phyloP scores from a whole-genome alignment of 1,140 invertebrate genomes.

The Scylla paramamosain region DNA sequence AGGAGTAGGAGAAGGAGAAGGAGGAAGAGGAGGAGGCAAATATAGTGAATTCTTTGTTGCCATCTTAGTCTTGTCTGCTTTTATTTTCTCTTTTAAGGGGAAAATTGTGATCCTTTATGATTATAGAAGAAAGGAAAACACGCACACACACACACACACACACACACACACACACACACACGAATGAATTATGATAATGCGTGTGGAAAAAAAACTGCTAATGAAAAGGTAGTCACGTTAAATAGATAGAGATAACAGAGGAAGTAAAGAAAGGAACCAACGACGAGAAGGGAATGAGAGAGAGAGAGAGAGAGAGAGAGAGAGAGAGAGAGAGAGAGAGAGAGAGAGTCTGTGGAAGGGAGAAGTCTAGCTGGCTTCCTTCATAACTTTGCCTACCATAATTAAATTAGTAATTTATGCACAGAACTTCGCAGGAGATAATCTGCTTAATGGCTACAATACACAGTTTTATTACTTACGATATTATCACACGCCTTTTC shows the following conservation, averaged over 20 bases:
- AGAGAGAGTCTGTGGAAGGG: not conserved
- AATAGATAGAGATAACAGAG: not conserved
- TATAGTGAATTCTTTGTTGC: not conserved
- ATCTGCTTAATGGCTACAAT: constrained; percentile 1
- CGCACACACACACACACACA: constrained; percentile 46
- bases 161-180: constrained; percentile 40
- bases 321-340: not conserved
- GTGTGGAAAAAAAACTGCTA: not conserved
- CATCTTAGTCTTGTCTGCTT: not conserved
- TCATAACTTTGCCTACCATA: not conserved
- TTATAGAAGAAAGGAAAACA: not conserved
- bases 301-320: not conserved
- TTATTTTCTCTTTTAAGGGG: not conserved
- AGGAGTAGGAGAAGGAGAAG: not conserved
- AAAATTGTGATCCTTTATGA: not conserved
- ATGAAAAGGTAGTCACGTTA: not conserved
- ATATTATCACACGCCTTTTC: not conserved
- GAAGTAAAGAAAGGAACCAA: not conserved
- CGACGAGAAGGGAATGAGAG: not conserved
- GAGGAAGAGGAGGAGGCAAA: not conserved
- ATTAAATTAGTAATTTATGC: constrained; percentile 11
- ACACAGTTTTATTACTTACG: not conserved
- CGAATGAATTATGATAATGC: not conserved
- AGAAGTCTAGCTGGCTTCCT: not conserved
- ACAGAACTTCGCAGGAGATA: not conserved